A percentile compares a stretch with the other conserved stretches of the same genome.
These are phyloP conservation scores for Trissoscelio sp. DNA, from an alignment of 2,888 invertebrate species.

Conservation along the genomic window DNA sequence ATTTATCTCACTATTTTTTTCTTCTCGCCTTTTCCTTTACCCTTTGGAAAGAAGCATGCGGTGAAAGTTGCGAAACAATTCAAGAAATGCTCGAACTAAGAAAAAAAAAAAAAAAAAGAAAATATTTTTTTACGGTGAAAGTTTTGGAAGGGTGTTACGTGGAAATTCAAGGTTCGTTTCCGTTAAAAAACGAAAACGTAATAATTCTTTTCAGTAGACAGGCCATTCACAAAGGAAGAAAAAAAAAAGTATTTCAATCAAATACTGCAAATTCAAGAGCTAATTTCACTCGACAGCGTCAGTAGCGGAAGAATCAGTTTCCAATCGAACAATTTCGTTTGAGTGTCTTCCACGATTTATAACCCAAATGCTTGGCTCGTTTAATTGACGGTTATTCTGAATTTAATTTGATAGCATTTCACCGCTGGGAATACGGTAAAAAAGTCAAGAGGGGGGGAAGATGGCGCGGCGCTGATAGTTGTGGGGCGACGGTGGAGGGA, in stretches of 20 bases:
- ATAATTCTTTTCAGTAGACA: background rate
- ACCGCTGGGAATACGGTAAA: conserved; percentile 8
- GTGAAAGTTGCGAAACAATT: conserved; percentile 81
- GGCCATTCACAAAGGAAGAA: background rate
- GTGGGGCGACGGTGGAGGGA: conserved; percentile 53
- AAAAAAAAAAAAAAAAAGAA: conserved; percentile 58
- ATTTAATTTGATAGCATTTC: conserved; percentile 52
- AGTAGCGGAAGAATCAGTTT: conserved; percentile 14
- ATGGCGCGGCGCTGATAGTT: conserved; percentile 63
- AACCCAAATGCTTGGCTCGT: conserved; percentile 4
- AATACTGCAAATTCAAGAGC: conserved; percentile 8
- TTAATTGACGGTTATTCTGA: conserved; percentile 53
- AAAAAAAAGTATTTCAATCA: background rate
- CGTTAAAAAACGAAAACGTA: conserved; percentile 13
- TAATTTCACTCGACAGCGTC: conserved; percentile 27
- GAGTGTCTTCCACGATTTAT: conserved; percentile 31
- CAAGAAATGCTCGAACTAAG: conserved; percentile 72
- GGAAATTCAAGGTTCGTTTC: conserved; percentile 41
- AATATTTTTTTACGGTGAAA: conserved; percentile 45
- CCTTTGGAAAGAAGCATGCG: conserved; percentile 51
- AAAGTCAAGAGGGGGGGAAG: conserved; percentile 41
- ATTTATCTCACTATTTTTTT: conserved; percentile 74
- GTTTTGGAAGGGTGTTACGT: conserved; percentile 45
- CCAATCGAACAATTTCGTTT: conserved; percentile 28
- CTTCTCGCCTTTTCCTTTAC: conserved; percentile 72